Base-by-base conservation (phyloP, 2,888 invertebrate species). In the Callimorpha dominula region DNA sequence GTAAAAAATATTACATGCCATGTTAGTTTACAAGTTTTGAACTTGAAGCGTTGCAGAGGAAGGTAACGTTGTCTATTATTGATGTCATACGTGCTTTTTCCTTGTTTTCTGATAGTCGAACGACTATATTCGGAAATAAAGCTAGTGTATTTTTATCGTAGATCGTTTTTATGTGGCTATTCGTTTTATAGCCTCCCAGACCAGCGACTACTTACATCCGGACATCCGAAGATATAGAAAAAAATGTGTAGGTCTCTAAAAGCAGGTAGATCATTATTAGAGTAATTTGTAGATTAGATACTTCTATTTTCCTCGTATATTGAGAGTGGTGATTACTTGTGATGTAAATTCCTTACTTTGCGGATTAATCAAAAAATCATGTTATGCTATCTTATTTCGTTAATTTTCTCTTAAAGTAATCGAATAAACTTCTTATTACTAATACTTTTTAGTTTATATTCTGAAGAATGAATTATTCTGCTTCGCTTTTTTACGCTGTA, bases 81-180 rank as follows among this genome's bases (percentile, higher is more conserved):
- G 63, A 63, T 42, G 9, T 17, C 7, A 42, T 15, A 62, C 62
- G 63, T 62, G 40, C 2, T 65, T 6, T 49, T 11, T 12, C 49
- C 20, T 6, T 50, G 31, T 50, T 50, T 50, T 66, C n/a, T 43
- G 66, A 52, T 17, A 66, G 31, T 66, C 17, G 6, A n/a, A 11
- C 62, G 17, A 62, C 49, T 62, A n/a, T 62, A 68, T 17, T 31
- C 40, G 46, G 46, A 8, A 15, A 68, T 68, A 68, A 68, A 62
- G 62, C 31, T 5, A 62, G 20, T 62, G 49, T 20, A 49, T 46
- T 62, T 60, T 52, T 52, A 52, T 66, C 7, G 15, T 40, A 40
- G 66, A 40, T 31, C 14, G 40, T 54, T 54, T 66, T 68, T 68
- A 68, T 60, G 68, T 46, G 15, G 31, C 31, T 54, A 43, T 67